Evolutionary conservation across 2,113 vertebrate species (phyloP), one percentile per base, ranked within the genome.

Genomic region (Alces alces): DNA sequence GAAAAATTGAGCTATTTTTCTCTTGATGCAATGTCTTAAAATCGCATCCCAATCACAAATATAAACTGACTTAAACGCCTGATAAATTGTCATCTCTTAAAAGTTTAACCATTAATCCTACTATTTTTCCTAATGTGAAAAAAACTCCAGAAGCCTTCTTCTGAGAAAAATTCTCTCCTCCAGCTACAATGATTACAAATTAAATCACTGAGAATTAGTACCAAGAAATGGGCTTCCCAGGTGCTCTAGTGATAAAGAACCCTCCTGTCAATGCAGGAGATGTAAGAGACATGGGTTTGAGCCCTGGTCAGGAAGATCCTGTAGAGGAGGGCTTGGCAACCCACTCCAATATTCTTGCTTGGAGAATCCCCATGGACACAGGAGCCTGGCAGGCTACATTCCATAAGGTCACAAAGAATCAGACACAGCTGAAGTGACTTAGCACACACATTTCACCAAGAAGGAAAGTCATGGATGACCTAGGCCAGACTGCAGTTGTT

Each of bases 41-140:
- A 61, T 86, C 12, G 12, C 73, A 91, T 89, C 28, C 30, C 23
- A 89, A n/a, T 43, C 25, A 45, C 93, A 87, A 96, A 87, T 93
- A 84, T 84, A 95, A 87, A 96, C n/a, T 76, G 39, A 86, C 25
- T 93, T 84, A 91, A 85, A 87, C 19, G 50, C 16, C 33, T 88
- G 9, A 16, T 28, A 88, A 90, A 82, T 1, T 97, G 19, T 79
- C 64, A 33, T 60, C 47, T 82, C 60, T 92, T 86, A 83, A 96
- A 97, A 89, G 85, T 12, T 30, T 92, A 96, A 96, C 50, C 52
- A 21, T 88, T 92, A 93, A 93, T 89, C 39, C 33, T 95, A 78
- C 78, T 87, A 97, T 70, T 97, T 96, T 97, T 39, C 23, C 27
- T 86, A 94, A 23, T 78, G 21, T 10, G 2, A 7, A 28, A 80